These are phyloP conservation scores for Halisarca cf. caerulea DNA, from an alignment of 37 sponge, comb jelly and placozoan genomes.

Conservation along the genomic window DNA sequence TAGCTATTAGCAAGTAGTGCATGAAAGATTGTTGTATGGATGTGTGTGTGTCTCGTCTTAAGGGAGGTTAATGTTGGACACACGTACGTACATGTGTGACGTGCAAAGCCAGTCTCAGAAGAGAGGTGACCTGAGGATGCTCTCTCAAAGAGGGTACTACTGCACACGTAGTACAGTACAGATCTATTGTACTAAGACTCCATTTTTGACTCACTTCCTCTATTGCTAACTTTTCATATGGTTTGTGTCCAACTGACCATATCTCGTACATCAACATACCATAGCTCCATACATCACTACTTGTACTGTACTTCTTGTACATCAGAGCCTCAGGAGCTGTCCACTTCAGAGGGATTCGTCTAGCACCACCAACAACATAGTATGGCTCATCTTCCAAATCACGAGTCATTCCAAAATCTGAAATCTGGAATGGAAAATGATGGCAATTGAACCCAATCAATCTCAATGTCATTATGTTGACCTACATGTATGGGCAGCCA, in stretches of 20 bases:
- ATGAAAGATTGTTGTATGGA: too few species aligned
- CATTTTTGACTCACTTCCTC: background rate
- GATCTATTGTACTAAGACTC: background rate
- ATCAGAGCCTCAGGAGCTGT: conserved; percentile 16
- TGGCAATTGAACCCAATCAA: too few species aligned
- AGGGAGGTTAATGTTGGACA: too few species aligned
- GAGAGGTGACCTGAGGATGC: too few species aligned
- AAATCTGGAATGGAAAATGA: conserved; percentile 1
- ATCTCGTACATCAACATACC: conserved; percentile 34
- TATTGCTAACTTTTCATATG: background rate
- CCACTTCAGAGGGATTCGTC: background rate
- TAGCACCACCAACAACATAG: background rate
- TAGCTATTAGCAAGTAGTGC: too few species aligned
- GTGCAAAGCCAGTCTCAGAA: too few species aligned
- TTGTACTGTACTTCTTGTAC: conserved; percentile 18
- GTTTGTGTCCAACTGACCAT: conserved; percentile 28
- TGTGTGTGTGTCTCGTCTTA: too few species aligned
- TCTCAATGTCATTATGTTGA: too few species aligned
- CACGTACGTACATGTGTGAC: too few species aligned
- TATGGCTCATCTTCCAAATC: background rate
- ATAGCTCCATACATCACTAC: conserved; percentile 28
- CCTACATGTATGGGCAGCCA: too few species aligned
- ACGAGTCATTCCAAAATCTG: conserved; percentile 19
- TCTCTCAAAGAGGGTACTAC: too few species aligned
- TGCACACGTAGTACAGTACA: background rate